A percentile compares a stretch with the other conserved stretches of the same genome.
Conservation (phyloP, 1,140 invertebrate genomes). For the Aradophagus sp. region DNA sequence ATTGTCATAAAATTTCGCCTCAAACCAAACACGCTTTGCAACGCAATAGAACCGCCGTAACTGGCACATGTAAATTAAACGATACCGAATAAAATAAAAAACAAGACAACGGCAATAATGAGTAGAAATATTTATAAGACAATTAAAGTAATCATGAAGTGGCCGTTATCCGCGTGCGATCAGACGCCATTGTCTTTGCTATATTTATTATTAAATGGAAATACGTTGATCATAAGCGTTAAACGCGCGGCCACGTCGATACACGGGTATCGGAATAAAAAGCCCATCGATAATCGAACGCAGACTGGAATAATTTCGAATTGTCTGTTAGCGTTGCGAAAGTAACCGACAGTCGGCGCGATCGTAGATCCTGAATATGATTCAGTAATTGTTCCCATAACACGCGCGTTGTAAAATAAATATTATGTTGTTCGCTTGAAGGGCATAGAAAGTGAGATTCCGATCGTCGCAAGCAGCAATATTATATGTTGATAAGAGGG, state of each 20-base stretch:
- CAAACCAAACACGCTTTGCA: too few relatives aligned
- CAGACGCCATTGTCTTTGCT: slow-evolving; percentile 14
- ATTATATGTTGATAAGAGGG: slow-evolving; percentile 10
- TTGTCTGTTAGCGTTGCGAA: slow-evolving; percentile 26
- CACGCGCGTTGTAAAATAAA: slow-evolving; percentile 18
- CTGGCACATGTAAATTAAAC: too few relatives aligned
- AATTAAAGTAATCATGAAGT: slow-evolving; percentile 6
- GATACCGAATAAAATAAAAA: not conserved
- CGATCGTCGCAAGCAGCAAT: slow-evolving; percentile 5
- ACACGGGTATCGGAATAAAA: slow-evolving; percentile 15
- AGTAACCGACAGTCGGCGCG: slow-evolving; percentile 15
- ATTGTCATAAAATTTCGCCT: too few relatives aligned
- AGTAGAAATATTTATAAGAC: not conserved
- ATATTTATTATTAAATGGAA: too few relatives aligned
- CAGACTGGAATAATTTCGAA: slow-evolving; percentile 33
- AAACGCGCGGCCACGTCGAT: not conserved
- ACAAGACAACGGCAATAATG: not conserved
- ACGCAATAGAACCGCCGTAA: too few relatives aligned
- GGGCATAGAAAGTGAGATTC: slow-evolving; percentile 31
- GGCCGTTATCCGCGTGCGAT: not conserved
- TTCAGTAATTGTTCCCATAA: slow-evolving; percentile 32
- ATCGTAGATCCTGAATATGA: slow-evolving; percentile 32
- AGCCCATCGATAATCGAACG: slow-evolving; percentile 27
- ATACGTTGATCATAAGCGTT: slow-evolving; percentile 3
- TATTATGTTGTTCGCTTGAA: slow-evolving; percentile 4